phyloP scores from a whole-genome alignment of 2,888 invertebrate genomes.

The Pelosia muscerda region DNA sequence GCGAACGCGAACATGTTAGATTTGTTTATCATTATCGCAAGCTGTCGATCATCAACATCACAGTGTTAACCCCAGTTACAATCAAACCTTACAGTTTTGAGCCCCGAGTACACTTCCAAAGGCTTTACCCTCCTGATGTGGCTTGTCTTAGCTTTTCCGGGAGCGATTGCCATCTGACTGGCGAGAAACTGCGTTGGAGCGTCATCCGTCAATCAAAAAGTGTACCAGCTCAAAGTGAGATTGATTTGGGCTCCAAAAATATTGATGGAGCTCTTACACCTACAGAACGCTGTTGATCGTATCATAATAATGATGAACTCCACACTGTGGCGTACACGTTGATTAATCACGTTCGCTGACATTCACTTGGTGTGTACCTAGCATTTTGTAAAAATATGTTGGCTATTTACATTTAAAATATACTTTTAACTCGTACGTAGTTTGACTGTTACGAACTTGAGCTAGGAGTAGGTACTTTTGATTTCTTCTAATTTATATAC shows the following conservation, averaged over 20 bases:
- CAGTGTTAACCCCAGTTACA: not conserved
- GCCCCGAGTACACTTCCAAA: not conserved
- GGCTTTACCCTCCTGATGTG: not conserved
- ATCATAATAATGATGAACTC: not conserved
- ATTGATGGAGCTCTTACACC: not conserved
- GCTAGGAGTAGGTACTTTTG: slow-evolving; percentile 2
- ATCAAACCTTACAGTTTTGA: not conserved
- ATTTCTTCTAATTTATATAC: not conserved
- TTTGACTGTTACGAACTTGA: not conserved
- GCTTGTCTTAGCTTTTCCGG: not conserved
- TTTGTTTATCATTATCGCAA: not conserved
- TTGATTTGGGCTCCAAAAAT: not conserved
- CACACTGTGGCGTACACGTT: not conserved
- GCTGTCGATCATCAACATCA: not conserved
- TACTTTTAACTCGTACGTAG: not conserved
- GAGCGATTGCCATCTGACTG: not conserved
- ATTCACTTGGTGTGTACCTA: not conserved
- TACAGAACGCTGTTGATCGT: not conserved
- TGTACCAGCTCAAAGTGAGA: not conserved
- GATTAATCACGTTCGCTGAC: not conserved
- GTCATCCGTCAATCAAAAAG: not conserved
- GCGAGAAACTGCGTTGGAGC: not conserved
- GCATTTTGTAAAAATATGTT: too few species aligned
- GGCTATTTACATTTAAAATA: not conserved
- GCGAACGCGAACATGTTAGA: not conserved